Conservation (phyloP, 92 coral and sea anemone species). For the Parazoanthus swiftii region DNA sequence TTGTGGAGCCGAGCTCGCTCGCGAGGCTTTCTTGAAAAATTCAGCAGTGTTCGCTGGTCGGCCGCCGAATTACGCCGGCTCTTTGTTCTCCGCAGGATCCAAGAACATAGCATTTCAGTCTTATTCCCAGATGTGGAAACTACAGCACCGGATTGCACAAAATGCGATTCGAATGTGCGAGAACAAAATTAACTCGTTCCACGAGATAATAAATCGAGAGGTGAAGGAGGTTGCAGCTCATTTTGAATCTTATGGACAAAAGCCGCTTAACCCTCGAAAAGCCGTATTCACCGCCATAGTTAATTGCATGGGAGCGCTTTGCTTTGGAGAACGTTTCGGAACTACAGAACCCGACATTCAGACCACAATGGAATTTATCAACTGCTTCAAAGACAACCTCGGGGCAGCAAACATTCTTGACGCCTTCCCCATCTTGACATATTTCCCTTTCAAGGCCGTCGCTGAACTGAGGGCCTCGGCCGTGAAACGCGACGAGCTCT, state of each 20-base stretch:
- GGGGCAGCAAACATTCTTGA: constrained; percentile 80
- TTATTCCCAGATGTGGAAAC: constrained; percentile 55
- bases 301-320: constrained; percentile 58
- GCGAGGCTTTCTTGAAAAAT: constrained; percentile 71
- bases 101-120: constrained; percentile 71
- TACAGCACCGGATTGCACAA: constrained; percentile 60
- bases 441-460: constrained; percentile 64
- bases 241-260: constrained; percentile 43
- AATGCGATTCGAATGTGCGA: constrained; percentile 55
- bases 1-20: constrained; percentile 65
- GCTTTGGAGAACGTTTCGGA: constrained; percentile 67
- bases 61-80: constrained; percentile 71
- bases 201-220: constrained; percentile 56
- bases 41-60: constrained; percentile 78
- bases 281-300: constrained; percentile 59
- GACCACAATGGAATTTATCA: constrained; percentile 54
- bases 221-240: constrained; percentile 51
- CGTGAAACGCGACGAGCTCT: constrained; percentile 61
- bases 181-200: constrained; percentile 36
- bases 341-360: constrained; percentile 59
- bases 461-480: constrained; percentile 49
- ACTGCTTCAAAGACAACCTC: constrained; percentile 66
- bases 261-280: constrained; percentile 60
- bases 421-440: constrained; percentile 74
- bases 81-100: constrained; percentile 56